These are phyloP conservation scores for Chelonus insularis DNA, from an alignment of 1,140 invertebrate genomes.

Conservation along the genomic window DNA sequence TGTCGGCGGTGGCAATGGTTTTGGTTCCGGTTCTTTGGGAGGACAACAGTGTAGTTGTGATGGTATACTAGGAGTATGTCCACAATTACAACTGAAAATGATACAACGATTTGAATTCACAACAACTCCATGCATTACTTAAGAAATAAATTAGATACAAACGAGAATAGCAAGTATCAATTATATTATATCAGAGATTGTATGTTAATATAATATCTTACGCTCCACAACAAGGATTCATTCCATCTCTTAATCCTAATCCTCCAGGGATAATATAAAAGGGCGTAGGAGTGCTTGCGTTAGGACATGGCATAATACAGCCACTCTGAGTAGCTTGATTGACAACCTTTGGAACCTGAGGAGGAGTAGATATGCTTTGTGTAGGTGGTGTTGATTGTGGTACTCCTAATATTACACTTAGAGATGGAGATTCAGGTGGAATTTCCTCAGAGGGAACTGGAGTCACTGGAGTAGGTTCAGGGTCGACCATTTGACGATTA, in stretches of 20 bases:
- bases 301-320: background rate
- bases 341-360: too few species aligned
- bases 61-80: background rate
- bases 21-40: background rate
- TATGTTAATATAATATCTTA: background rate
- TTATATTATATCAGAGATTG: too few species aligned
- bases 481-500: background rate
- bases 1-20: background rate
- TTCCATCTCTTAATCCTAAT: background rate
- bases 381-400: background rate
- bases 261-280: background rate
- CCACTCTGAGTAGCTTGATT: background rate
- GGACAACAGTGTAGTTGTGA: background rate
- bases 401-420: too few species aligned
- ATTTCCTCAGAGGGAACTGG: background rate
- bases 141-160: too few species aligned
- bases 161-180: too few species aligned
- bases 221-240: background rate
- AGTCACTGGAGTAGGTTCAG: background rate
- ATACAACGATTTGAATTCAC: too few species aligned
- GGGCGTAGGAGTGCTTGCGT: background rate
- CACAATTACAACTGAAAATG: background rate
- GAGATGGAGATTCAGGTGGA: too few species aligned
- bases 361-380: too few species aligned
- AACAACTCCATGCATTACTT: too few species aligned